Conservation (phyloP, 2,113 vertebrate species). For the Crypturellus undulatus region DNA sequence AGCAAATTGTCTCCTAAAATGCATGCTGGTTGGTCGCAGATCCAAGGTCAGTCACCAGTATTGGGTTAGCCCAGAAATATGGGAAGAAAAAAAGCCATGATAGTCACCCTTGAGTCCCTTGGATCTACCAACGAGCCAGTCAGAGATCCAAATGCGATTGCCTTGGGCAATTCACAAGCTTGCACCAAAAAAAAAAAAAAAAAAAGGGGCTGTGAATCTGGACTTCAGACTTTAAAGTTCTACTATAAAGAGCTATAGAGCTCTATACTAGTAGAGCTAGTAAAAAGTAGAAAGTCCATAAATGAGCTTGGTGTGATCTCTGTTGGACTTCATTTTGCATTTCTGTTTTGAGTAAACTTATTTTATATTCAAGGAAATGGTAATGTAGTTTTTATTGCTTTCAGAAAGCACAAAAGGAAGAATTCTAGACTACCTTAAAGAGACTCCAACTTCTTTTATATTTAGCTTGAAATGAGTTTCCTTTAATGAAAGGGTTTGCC, state of each 20-base stretch:
- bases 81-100: neutral
- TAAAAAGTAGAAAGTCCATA: neutral
- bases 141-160: no score
- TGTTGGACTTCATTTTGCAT: neutral
- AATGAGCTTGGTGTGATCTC: neutral
- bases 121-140: neutral
- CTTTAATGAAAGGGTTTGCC: slow-evolving; percentile 18
- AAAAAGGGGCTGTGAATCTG: accelerated
- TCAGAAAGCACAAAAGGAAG: neutral
- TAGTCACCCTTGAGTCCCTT: accelerated
- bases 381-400: neutral
- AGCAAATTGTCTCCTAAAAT: neutral
- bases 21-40: neutral
- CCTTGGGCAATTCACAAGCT: neutral
- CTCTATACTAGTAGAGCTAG: no score
- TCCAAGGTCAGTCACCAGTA: neutral
- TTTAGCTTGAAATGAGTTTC: slow-evolving; percentile 7
- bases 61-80: neutral
- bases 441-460: neutral
- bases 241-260: no score
- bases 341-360: neutral
- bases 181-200: neutral
- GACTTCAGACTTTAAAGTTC: neutral
- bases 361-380: neutral
- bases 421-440: neutral